phyloP scores from a whole-genome alignment of 2,113 vertebrate species.

The Plotosus lineatus region DNA sequence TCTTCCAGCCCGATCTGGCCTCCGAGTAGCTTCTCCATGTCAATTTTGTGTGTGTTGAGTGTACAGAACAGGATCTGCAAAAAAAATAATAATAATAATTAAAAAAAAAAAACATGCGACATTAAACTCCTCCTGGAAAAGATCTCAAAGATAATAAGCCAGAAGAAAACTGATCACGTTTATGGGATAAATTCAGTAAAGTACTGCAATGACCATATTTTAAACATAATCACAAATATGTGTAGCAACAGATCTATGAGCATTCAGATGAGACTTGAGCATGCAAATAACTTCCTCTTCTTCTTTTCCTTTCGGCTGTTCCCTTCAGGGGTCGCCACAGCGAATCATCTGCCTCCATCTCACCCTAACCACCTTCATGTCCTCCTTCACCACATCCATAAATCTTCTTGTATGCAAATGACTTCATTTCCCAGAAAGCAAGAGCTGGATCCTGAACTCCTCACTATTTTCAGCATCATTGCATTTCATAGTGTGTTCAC shows the following conservation, averaged over 20 bases:
- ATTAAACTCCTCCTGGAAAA: background rate
- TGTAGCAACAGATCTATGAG: background rate
- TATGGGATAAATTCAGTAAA: too few relatives aligned
- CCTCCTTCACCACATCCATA: too few relatives aligned
- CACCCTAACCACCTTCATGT: too few relatives aligned
- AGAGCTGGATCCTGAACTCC: background rate
- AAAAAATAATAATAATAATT: conserved; percentile 28
- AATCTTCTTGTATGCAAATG: conserved; percentile 15
- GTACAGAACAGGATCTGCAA: conserved; percentile 93
- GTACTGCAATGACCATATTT: too few relatives aligned
- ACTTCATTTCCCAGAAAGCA: background rate
- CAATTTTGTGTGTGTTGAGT: conserved; percentile 92
- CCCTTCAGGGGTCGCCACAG: too few relatives aligned
- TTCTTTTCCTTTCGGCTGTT: too few relatives aligned
- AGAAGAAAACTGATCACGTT: too few relatives aligned
- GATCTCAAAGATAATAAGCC: too few relatives aligned
- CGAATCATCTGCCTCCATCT: too few relatives aligned
- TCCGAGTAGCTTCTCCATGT: conserved; percentile 94
- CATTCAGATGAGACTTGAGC: background rate
- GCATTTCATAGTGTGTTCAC: background rate
- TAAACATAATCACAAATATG: background rate
- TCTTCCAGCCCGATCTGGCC: conserved; percentile 93
- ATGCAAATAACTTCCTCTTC: conserved; percentile 10
- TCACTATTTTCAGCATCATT: background rate
- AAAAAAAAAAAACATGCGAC: background rate